Conservation (phyloP, 2,888 invertebrate species). For the Erebia palarica region DNA sequence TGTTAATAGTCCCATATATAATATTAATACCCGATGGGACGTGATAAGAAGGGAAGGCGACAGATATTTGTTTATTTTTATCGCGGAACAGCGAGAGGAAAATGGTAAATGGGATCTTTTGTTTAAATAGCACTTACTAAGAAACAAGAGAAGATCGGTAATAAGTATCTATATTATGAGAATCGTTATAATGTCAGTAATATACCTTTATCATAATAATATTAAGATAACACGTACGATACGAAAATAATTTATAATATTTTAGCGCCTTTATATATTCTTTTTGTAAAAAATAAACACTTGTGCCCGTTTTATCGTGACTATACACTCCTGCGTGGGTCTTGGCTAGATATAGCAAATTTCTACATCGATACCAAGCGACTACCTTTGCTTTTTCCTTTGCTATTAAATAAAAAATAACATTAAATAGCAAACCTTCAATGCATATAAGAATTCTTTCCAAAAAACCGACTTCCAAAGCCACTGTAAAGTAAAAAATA, state of each 20-base stretch:
- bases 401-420: too few relatives aligned
- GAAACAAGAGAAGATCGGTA: not conserved
- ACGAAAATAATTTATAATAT: not conserved
- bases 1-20: constrained; percentile 42
- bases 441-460: too few relatives aligned
- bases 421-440: too few relatives aligned
- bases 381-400: too few relatives aligned
- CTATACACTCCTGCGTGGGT: too few relatives aligned
- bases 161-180: not conserved
- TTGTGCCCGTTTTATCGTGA: too few relatives aligned
- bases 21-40: constrained; percentile 40
- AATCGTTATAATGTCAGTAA: not conserved
- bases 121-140: constrained; percentile 17
- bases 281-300: too few relatives aligned
- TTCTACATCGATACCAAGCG: too few relatives aligned
- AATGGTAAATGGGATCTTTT: constrained; percentile 14
- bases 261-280: too few relatives aligned
- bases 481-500: too few relatives aligned
- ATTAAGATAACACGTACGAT: not conserved
- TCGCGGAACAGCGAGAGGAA: constrained; percentile 20
- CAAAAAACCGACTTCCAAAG: too few relatives aligned
- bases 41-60: constrained; percentile 36
- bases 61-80: constrained; percentile 31
- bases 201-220: not conserved
- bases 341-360: too few relatives aligned